These are phyloP conservation scores for Panorpa germanica DNA, from an alignment of 2,888 invertebrate genomes.

Conservation along the genomic window DNA sequence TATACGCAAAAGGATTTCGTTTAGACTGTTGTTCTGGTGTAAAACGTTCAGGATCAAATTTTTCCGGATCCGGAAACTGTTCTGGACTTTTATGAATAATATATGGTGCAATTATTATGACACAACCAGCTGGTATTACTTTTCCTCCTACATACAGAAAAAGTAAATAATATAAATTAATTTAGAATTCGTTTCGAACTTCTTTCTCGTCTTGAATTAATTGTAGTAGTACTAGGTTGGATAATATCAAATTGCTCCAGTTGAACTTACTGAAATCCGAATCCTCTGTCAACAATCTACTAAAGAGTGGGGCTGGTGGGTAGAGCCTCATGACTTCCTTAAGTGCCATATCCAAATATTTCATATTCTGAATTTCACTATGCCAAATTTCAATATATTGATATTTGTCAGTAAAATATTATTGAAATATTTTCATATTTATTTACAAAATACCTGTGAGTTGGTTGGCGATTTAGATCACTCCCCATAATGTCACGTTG, in stretches of 20 bases:
- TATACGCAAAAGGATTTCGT: constrained; percentile 10
- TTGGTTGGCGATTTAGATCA: constrained; percentile 4
- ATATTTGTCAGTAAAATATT: not conserved
- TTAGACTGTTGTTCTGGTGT: constrained; percentile 10
- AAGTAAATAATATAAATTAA: no score
- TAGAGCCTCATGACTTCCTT: constrained; percentile 12
- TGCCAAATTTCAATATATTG: constrained; percentile 1
- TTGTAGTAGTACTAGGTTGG: no score
- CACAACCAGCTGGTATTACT: no score
- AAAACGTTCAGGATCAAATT: constrained; percentile 12
- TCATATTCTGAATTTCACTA: constrained; percentile 13
- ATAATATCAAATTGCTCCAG: no score
- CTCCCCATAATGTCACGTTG: constrained; percentile 10
- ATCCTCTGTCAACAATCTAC: constrained; percentile 11
- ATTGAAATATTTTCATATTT: no score
- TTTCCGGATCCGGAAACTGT: constrained; percentile 10
- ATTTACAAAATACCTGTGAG: constrained; percentile 8
- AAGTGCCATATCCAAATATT: constrained; percentile 11
- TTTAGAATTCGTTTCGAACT: no score
- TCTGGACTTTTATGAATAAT: constrained; percentile 10
- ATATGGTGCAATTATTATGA: no score
- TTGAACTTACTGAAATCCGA: constrained; percentile 11
- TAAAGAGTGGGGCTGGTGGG: constrained; percentile 13
- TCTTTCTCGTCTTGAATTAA: no score
- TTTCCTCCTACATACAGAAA: no score